Evolutionary conservation across 1,140 invertebrate genomes (phyloP), one percentile per base, ranked within the genome.

Genomic region (Sitophilus oryzae): DNA sequence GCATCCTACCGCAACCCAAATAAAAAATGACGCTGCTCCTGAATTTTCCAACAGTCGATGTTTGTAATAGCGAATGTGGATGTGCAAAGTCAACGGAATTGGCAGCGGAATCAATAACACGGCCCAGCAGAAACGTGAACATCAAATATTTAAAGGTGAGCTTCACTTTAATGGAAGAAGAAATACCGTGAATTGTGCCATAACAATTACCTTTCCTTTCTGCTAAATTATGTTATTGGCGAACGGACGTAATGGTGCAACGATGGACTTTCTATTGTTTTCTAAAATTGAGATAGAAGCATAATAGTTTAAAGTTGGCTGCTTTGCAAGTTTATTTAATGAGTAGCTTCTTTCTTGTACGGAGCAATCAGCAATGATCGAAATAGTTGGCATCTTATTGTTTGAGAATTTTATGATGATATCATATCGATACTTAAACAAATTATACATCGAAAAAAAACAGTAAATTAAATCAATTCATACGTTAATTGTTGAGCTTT

Each of bases 51-150:
- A 6, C 25, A 30, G 25, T 30, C 25, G 25, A 30, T 6, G 25
- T 30, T 30, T 30, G 25, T 30, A 30, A 30, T 30, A 30, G 25
- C 11, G 5, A 40, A 40, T 6, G 38, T 8, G 14, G 19, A 40
- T 40, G 38, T 40, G 38, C 38, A 20, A 40, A 40, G 14, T 40
- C 38, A 40, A 40, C 38, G 19, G 38, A 40, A 40, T 40, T 40
- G 38, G 38, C 38, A 40, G 19, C 18, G 19, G 38, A 20, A 40
- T 40, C 38, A 20, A 40, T 40, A 40, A 40, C 38, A 15, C 18
- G 38, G 38, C 38, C 38, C 38, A 40, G 14, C 38, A 40, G 38
- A 14, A 40, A 40, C n/a, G 38, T 40, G 14, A 14, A 40, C 38
- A 40, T 40, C 14, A 40, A 40, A 40, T 40, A 40, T 40, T 40